Conservation (phyloP, 2,888 invertebrate species). For the Charanyca ferruginea region DNA sequence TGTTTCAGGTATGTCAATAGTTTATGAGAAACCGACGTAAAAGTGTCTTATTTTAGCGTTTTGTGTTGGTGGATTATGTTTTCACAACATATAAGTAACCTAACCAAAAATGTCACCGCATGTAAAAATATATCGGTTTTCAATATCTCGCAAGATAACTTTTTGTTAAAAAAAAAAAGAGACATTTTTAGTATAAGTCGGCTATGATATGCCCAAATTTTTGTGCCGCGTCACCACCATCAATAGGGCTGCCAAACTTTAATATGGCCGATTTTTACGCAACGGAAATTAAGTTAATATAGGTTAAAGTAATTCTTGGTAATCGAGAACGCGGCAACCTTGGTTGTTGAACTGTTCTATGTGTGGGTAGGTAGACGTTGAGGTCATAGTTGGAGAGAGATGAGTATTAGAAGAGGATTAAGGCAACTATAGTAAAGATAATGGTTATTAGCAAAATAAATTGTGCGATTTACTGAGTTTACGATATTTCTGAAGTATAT, state of each 20-base stretch:
- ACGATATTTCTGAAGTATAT: too few species aligned
- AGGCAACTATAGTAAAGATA: too few species aligned
- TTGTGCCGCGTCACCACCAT: slow-evolving; percentile 52
- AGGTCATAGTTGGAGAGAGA: slow-evolving; percentile 7
- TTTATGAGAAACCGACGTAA: too few species aligned
- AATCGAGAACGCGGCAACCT: slow-evolving; percentile 57
- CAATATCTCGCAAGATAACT: not conserved
- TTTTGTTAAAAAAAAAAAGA: not conserved
- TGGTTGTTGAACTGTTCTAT: slow-evolving; percentile 32
- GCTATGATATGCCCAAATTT: slow-evolving; percentile 32
- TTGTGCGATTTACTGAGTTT: too few species aligned
- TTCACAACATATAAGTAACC: too few species aligned
- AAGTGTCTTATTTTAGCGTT: too few species aligned
- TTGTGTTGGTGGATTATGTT: too few species aligned
- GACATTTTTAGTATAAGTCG: not conserved
- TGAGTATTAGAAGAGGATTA: too few species aligned
- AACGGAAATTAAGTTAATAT: slow-evolving; percentile 77
- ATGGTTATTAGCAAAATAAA: too few species aligned
- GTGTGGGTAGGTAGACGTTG: slow-evolving; percentile 9
- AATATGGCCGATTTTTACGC: slow-evolving; percentile 70
- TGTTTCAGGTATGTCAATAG: too few species aligned
- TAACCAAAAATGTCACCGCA: too few species aligned
- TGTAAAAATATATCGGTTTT: too few species aligned
- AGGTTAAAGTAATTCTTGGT: slow-evolving; percentile 63
- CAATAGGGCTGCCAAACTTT: slow-evolving; percentile 70